A percentile compares a stretch with the other conserved stretches of the same genome.
Evolutionary conservation across 2,113 vertebrate species (phyloP).

Genomic region (Proterorhinus semilunaris): DNA sequence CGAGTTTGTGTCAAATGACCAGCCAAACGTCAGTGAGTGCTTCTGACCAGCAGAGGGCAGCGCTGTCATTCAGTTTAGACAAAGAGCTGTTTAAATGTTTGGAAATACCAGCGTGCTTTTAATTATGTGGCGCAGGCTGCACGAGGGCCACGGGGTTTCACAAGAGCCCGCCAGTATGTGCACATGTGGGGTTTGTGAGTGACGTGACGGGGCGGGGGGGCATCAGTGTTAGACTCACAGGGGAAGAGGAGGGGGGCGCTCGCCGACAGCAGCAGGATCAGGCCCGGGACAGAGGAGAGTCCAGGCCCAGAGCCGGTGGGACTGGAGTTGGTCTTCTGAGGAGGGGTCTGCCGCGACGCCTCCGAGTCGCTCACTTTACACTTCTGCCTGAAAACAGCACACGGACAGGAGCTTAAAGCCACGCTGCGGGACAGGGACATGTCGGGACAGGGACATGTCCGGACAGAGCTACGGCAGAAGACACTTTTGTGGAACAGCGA

Average conservation of each 20-base stretch:
- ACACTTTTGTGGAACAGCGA: too few species aligned
- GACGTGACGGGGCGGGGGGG: too few species aligned
- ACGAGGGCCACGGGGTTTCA: too few species aligned
- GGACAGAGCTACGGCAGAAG: too few species aligned
- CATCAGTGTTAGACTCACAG: slow-evolving; percentile 58
- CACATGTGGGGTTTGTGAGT: too few species aligned
- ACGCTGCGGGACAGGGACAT: not conserved
- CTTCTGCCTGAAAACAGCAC: slow-evolving; percentile 40
- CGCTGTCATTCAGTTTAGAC: not conserved
- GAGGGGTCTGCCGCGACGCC: not conserved
- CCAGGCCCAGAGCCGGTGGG: not conserved
- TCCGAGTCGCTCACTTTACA: slow-evolving; percentile 25
- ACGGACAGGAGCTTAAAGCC: not conserved
- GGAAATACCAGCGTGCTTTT: not conserved
- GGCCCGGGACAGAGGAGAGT: slow-evolving; percentile 5
- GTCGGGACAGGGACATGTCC: not conserved
- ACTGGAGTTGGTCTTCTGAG: not conserved
- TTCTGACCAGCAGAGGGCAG: not conserved
- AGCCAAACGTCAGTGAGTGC: not conserved
- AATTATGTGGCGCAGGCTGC: not conserved
- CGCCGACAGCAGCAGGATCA: slow-evolving; percentile 30
- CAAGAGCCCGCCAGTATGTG: too few species aligned
- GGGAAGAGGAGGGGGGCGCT: slow-evolving; percentile 56
- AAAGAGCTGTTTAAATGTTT: not conserved
- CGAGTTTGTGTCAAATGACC: too few species aligned